Evolutionary conservation across 1,140 invertebrate genomes (phyloP).

Genomic region (Adelges cooleyi): DNA sequence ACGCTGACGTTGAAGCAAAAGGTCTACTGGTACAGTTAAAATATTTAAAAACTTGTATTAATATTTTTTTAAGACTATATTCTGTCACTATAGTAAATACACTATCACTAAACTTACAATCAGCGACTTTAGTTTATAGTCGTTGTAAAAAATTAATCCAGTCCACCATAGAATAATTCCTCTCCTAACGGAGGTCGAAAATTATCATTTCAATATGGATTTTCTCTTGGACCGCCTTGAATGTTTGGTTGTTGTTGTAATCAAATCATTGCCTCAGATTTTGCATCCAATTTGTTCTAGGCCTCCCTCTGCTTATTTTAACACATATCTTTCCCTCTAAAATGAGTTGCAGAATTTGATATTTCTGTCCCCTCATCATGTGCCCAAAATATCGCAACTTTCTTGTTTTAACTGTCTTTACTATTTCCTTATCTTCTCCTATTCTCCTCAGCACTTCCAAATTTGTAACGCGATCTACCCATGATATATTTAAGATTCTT

Average conservation of each 20-base stretch:
- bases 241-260: background rate
- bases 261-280: constrained; percentile 2
- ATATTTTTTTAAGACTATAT: too few relatives aligned
- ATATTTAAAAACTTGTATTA: too few relatives aligned
- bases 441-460: constrained; percentile 1
- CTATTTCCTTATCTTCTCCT: background rate
- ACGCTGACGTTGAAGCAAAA: too few relatives aligned
- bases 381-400: constrained; percentile 23
- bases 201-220: background rate
- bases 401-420: constrained; percentile 16
- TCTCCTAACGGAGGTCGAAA: background rate
- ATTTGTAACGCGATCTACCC: constrained; percentile 14
- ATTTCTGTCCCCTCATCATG: background rate
- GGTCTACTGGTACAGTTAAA: too few relatives aligned
- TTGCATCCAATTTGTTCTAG: constrained; percentile 8
- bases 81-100: too few relatives aligned
- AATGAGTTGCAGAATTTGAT: constrained; percentile 9
- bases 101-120: too few relatives aligned
- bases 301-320: constrained; percentile 13
- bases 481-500: constrained; percentile 4
- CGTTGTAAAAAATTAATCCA: too few relatives aligned
- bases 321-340: background rate
- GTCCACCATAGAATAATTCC: too few relatives aligned
- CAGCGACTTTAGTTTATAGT: too few relatives aligned
- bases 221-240: background rate